phyloP scores from a whole-genome alignment of 2,797 vertebrate species.

The Carcharodon carcharias region DNA sequence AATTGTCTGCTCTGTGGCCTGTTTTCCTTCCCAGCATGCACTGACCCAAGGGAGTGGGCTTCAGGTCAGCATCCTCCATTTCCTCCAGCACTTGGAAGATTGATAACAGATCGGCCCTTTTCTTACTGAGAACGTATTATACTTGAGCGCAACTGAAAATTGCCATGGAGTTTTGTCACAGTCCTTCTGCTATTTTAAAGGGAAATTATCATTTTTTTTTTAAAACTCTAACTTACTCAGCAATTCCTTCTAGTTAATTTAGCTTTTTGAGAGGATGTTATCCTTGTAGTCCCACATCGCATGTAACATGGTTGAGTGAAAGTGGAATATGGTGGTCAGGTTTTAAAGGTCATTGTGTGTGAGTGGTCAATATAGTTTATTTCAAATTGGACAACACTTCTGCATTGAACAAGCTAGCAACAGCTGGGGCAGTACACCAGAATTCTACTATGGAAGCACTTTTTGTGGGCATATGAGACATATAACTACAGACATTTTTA shows the following conservation, averaged over 20 bases:
- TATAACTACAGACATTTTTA: background rate
- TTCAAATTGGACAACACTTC: background rate
- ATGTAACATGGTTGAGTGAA: background rate
- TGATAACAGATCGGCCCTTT: slow-evolving; percentile 66
- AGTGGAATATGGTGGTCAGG: background rate
- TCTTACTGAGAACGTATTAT: slow-evolving; percentile 41
- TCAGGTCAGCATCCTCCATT: slow-evolving; percentile 55
- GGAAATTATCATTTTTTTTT: background rate
- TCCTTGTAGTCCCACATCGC: background rate
- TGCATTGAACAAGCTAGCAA: background rate
- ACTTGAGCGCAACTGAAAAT: background rate
- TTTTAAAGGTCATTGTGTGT: slow-evolving; percentile 31
- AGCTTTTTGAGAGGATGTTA: background rate
- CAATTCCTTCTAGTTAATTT: background rate
- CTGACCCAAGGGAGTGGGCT: slow-evolving; percentile 67
- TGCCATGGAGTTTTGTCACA: slow-evolving; percentile 22
- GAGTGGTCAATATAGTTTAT: slow-evolving; percentile 9
- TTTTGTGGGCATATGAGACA: background rate
- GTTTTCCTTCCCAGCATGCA: slow-evolving; percentile 74
- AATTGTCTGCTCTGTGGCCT: slow-evolving; percentile 96
- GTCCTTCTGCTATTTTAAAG: background rate
- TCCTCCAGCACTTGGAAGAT: slow-evolving; percentile 67
- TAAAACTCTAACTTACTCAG: background rate
- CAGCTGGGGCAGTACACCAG: background rate
- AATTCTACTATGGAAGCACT: background rate